Evolutionary conservation across 37 sponge, comb jelly and placozoan genomes (phyloP).

Genomic region (Spongilla lacustris): DNA sequence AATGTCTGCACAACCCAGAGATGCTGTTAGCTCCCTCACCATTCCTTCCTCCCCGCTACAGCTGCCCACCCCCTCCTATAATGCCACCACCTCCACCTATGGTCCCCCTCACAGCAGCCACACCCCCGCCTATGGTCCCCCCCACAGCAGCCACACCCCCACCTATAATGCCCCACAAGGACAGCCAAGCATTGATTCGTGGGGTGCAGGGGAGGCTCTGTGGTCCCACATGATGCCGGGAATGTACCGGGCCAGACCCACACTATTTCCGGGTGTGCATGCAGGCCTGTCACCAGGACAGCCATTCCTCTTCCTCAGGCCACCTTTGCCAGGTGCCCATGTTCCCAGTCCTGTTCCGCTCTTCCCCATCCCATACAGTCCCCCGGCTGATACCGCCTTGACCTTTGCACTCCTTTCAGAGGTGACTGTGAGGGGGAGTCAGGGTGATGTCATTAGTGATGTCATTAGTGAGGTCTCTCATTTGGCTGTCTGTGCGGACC

Average conservation of each 20-base stretch:
- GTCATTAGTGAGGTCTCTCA: conserved; percentile 17
- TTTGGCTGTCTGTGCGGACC: conserved; percentile 45
- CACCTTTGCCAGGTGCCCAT: background rate
- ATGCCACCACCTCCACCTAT: background rate
- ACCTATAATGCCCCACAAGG: background rate
- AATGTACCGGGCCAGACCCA: too few species aligned
- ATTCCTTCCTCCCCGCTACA: conserved; percentile 14
- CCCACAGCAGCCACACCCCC: conserved; percentile 18
- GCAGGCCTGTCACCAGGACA: conserved; percentile 8
- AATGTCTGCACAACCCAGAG: background rate
- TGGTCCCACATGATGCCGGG: too few species aligned
- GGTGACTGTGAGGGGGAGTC: conserved; percentile 1
- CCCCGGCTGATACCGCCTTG: conserved; percentile 31
- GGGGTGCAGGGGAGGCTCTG: too few species aligned
- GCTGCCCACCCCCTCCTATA: conserved; percentile 2
- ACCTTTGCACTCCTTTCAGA: conserved; percentile 48
- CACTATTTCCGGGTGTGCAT: too few species aligned
- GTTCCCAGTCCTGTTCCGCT: conserved; percentile 13
- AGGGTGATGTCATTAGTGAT: background rate
- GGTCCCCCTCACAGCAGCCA: conserved; percentile 14
- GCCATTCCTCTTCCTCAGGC: conserved; percentile 19
- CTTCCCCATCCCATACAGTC: conserved; percentile 4
- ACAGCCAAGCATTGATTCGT: background rate
- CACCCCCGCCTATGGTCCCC: background rate
- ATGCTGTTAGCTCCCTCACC: too few species aligned